Percentiles rank a stretch among this genome's conserved stretches.
These are phyloP conservation scores for Pangasius sanitwongsei DNA, from an alignment of 2,797 vertebrate species.

Conservation along the genomic window DNA sequence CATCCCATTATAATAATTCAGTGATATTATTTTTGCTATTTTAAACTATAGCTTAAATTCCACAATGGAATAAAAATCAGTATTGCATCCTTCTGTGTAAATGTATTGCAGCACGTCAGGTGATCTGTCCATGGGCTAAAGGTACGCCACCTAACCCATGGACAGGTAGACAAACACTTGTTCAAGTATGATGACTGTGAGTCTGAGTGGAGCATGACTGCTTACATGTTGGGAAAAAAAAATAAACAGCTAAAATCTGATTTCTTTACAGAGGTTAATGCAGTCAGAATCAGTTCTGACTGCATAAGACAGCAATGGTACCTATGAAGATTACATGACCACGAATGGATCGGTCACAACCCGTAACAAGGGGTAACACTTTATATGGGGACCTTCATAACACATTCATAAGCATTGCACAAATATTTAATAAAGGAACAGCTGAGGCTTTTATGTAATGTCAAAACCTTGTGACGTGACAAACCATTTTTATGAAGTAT, in stretches of 20 bases:
- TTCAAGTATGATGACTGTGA: constrained; percentile 32
- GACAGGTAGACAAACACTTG: constrained; percentile 14
- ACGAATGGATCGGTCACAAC: constrained; percentile 40
- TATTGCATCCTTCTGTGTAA: constrained; percentile 60
- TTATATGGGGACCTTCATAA: background rate
- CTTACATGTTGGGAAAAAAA: background rate
- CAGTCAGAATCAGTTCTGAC: background rate
- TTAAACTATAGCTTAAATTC: background rate
- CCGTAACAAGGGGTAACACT: constrained; percentile 49
- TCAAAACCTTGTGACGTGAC: background rate
- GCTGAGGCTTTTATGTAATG: background rate
- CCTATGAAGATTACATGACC: too few species aligned
- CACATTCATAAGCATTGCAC: background rate
- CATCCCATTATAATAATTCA: background rate
- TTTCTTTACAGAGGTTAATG: background rate
- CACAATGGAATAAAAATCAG: background rate
- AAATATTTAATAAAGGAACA: background rate
- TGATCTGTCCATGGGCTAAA: background rate
- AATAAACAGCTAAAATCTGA: background rate
- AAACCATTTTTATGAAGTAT: too few species aligned
- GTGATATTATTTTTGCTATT: background rate
- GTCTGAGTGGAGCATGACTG: background rate
- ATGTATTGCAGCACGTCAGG: constrained; percentile 45
- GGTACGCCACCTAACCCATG: background rate
- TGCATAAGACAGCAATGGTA: background rate